Percentiles rank a stretch among this genome's conserved stretches.
These are phyloP conservation scores for Subacronicta megacephala DNA, from an alignment of 2,888 invertebrate genomes.

Conservation along the genomic window DNA sequence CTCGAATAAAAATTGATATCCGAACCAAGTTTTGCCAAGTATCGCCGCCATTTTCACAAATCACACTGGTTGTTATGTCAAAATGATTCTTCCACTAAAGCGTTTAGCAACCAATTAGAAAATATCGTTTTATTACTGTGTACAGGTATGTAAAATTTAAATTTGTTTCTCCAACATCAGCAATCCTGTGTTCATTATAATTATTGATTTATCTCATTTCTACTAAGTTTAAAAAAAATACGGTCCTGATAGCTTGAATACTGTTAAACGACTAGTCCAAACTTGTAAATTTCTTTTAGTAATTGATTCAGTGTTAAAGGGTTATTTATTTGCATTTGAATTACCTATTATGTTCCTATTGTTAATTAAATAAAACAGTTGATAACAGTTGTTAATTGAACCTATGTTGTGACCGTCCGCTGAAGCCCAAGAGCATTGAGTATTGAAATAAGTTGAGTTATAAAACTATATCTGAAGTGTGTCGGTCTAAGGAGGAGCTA, in stretches of 20 bases:
- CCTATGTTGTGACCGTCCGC: no score
- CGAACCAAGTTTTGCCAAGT: constrained; percentile 67
- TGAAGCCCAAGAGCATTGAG: no score
- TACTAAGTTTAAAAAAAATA: constrained; percentile 3
- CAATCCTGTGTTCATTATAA: constrained; percentile 9
- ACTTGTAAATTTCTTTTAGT: constrained; percentile 6
- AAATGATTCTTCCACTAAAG: constrained; percentile 3
- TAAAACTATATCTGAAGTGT: no score
- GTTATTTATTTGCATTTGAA: constrained; percentile 48
- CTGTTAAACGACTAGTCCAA: constrained; percentile 26
- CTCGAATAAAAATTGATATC: constrained; percentile 73
- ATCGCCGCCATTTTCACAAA: constrained; percentile 74
- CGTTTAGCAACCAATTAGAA: background rate
- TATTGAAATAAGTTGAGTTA: no score
- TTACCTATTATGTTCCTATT: constrained; percentile 14
- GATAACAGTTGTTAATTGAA: no score
- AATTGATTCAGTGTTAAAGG: constrained; percentile 29
- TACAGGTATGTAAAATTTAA: background rate
- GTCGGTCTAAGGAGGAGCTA: no score
- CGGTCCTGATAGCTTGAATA: constrained; percentile 4
- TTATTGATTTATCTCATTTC: background rate
- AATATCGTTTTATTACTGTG: background rate
- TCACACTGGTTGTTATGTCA: background rate
- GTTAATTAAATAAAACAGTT: constrained; percentile 11
- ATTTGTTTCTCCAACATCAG: background rate